A percentile compares a stretch with the other conserved stretches of the same genome.
These are phyloP conservation scores for Oreonectes daqikongensis DNA, from an alignment of 2,797 vertebrate genomes.

Conservation along the genomic window DNA sequence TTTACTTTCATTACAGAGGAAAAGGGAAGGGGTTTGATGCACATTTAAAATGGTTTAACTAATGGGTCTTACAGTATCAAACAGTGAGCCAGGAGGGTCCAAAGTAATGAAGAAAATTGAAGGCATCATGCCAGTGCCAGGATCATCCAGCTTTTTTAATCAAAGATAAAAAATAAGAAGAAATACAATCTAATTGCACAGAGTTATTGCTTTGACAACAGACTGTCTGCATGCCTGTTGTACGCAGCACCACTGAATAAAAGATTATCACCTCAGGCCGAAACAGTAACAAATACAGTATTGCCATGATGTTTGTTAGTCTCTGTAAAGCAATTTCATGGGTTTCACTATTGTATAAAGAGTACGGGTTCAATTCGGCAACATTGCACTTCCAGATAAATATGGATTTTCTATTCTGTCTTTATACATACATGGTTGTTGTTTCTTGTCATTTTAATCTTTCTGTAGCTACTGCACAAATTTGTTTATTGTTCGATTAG, in stretches of 20 bases:
- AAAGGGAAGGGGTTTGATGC: background rate
- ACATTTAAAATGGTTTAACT: constrained; percentile 11
- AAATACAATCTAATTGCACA: background rate
- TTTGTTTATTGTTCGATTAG: no score
- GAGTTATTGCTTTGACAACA: background rate
- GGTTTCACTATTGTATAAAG: background rate
- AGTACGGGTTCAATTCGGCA: background rate
- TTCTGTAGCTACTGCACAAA: no score
- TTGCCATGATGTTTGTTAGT: background rate
- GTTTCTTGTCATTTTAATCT: no score
- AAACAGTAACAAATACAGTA: background rate
- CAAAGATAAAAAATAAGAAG: background rate
- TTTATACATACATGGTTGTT: no score
- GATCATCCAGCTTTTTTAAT: background rate
- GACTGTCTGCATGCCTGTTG: background rate
- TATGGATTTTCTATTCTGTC: no score
- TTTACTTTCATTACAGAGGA: no score
- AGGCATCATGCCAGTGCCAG: background rate
- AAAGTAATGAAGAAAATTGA: constrained; percentile 5
- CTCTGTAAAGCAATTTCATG: background rate
- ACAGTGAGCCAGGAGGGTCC: background rate
- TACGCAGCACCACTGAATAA: background rate
- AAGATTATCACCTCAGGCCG: background rate
- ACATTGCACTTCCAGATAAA: background rate
- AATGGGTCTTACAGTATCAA: background rate